phyloP scores from a whole-genome alignment of 1,140 invertebrate species.

The Calosoma granatense region DNA sequence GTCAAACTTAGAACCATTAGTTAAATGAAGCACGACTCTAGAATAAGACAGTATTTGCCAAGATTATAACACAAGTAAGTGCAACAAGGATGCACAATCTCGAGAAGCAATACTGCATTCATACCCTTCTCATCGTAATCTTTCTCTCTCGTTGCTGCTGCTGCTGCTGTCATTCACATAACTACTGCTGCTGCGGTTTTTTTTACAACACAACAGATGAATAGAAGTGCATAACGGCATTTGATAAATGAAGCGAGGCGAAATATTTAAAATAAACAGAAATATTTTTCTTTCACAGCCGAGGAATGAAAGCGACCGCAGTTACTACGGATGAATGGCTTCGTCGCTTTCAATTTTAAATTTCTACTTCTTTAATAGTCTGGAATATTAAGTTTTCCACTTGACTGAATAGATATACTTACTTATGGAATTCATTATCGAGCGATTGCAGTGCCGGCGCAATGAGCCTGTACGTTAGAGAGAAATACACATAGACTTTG shows the following conservation, averaged over 20 bases:
- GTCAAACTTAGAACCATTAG: neutral
- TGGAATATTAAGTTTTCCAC: neutral
- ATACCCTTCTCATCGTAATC: no score
- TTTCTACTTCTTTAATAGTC: neutral
- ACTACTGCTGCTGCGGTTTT: no score
- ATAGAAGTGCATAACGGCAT: neutral
- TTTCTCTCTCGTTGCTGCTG: no score
- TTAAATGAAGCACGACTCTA: slow-evolving; percentile 7
- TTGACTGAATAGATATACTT: neutral
- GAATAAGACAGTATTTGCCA: neutral
- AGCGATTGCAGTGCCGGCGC: no score
- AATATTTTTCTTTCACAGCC: neutral
- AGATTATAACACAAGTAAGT: neutral
- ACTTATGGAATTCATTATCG: no score
- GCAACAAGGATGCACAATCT: no score
- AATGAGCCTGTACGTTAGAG: no score
- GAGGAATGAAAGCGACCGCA: no score
- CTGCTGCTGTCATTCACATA: no score
- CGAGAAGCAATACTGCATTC: no score
- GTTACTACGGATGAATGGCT: neutral
- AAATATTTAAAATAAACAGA: neutral
- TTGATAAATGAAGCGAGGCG: neutral
- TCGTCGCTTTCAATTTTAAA: neutral
- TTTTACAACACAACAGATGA: neutral
- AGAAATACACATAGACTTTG: no score